phyloP scores from a whole-genome alignment of 53 echinoderm and acorn worm genomes.

The Paelopatides confundens region DNA sequence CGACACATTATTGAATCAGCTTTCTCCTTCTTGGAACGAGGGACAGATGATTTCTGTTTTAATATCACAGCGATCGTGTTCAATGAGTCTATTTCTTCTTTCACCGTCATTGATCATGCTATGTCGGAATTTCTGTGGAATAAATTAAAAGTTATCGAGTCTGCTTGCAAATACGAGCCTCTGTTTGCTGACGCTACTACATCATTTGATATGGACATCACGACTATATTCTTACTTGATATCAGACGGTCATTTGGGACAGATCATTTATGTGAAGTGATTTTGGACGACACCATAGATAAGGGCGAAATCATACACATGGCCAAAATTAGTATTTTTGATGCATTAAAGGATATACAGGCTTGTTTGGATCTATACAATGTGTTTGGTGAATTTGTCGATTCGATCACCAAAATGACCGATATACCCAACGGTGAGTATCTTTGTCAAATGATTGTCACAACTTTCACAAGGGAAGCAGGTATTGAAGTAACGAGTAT shows the following conservation, averaged over 20 bases:
- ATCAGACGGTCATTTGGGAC: not conserved
- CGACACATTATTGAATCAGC: not conserved
- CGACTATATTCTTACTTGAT: not conserved
- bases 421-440: not conserved
- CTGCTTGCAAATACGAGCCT: not conserved
- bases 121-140: not conserved
- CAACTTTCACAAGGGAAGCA: not conserved
- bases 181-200: not conserved
- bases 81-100: slow-evolving; percentile 7
- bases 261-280: not conserved
- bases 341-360: not conserved
- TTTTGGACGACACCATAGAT: not conserved
- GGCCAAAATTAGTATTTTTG: slow-evolving; percentile 1
- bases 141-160: not conserved
- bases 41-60: not conserved
- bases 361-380: not conserved
- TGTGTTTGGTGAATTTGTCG: not conserved
- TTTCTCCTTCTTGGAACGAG: not conserved
- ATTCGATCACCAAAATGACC: not conserved
- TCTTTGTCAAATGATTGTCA: not conserved
- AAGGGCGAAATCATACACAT: not conserved
- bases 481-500: not conserved
- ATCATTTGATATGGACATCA: not conserved
- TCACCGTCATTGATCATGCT: slow-evolving; percentile 7
- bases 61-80: not conserved